These are phyloP conservation scores for Drosophila mercatorum DNA, from an alignment of 2,888 invertebrate genomes.

Conservation along the genomic window DNA sequence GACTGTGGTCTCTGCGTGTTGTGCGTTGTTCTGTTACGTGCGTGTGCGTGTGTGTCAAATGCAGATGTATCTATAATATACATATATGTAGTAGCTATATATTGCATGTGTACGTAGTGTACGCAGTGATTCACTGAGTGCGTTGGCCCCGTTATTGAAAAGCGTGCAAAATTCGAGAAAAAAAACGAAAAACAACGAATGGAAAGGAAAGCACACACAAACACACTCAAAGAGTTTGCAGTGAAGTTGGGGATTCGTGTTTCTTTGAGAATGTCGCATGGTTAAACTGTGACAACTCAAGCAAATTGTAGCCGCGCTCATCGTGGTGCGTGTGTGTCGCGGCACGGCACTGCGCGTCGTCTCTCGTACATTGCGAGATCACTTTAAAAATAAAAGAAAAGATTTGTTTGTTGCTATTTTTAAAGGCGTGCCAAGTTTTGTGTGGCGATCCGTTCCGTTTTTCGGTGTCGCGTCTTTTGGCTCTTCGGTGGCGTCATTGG, in stretches of 20 bases:
- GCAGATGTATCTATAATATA: conserved; percentile 30
- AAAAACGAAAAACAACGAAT: not conserved
- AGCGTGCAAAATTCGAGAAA: conserved; percentile 25
- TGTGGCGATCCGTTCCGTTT: conserved; percentile 34
- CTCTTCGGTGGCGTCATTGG: conserved; percentile 60
- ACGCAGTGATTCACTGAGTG: conserved; percentile 72
- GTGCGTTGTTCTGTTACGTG: conserved; percentile 16
- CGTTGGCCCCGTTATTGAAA: conserved; percentile 63
- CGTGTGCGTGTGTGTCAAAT: conserved; percentile 48
- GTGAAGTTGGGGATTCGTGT: not conserved
- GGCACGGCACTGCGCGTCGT: not conserved
- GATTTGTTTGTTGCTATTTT: conserved; percentile 79
- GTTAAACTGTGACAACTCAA: conserved; percentile 35
- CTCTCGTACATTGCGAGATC: conserved; percentile 59
- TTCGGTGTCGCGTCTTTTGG: conserved; percentile 29
- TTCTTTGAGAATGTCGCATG: conserved; percentile 34
- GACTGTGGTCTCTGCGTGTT: conserved; percentile 27
- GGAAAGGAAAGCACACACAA: not conserved
- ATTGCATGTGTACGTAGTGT: conserved; percentile 12
- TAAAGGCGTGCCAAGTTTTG: conserved; percentile 74
- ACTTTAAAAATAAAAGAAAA: conserved; percentile 78
- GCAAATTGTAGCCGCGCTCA: conserved; percentile 55
- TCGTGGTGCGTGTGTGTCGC: conserved; percentile 37
- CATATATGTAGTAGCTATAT: conserved; percentile 12
- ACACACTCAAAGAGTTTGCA: not conserved